These are phyloP conservation scores for Sitophilus oryzae DNA, from an alignment of 1,140 invertebrate species.

Conservation along the genomic window DNA sequence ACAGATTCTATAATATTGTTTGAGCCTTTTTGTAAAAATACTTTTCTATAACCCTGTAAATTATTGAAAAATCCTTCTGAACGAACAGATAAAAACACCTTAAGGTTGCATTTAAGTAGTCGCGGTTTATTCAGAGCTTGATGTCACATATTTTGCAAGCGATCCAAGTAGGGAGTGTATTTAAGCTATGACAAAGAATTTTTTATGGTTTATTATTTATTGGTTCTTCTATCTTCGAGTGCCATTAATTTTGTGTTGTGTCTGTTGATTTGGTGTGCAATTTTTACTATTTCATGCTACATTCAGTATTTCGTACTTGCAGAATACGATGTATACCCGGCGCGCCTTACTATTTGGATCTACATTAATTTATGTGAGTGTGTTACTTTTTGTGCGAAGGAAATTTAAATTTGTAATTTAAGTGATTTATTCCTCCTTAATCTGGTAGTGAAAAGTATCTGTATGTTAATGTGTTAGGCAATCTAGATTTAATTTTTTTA, in stretches of 20 bases:
- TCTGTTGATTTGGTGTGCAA: neutral
- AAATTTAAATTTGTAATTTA: too few relatives aligned
- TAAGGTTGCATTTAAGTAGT: constrained; percentile 9
- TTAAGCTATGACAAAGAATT: constrained; percentile 20
- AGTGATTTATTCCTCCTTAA: too few relatives aligned
- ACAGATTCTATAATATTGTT: too few relatives aligned
- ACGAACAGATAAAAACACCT: neutral
- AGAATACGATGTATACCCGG: neutral
- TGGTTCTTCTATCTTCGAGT: constrained; percentile 7
- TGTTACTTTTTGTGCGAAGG: too few relatives aligned
- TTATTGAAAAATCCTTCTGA: neutral
- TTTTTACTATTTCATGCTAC: too few relatives aligned
- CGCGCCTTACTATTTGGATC: neutral
- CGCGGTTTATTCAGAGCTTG: constrained; percentile 17
- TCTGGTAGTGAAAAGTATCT: too few relatives aligned
- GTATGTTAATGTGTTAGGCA: too few relatives aligned
- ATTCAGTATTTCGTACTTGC: neutral
- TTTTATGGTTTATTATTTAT: constrained; percentile 17
- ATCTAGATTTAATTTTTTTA: too few relatives aligned
- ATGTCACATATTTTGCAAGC: constrained; percentile 13
- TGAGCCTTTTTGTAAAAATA: too few relatives aligned
- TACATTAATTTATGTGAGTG: constrained; percentile 2
- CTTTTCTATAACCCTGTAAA: neutral
- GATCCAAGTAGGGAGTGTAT: constrained; percentile 20
- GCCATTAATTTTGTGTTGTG: neutral